phyloP scores from a whole-genome alignment of 2,888 invertebrate genomes.

The Willowsia nigromaculata region DNA sequence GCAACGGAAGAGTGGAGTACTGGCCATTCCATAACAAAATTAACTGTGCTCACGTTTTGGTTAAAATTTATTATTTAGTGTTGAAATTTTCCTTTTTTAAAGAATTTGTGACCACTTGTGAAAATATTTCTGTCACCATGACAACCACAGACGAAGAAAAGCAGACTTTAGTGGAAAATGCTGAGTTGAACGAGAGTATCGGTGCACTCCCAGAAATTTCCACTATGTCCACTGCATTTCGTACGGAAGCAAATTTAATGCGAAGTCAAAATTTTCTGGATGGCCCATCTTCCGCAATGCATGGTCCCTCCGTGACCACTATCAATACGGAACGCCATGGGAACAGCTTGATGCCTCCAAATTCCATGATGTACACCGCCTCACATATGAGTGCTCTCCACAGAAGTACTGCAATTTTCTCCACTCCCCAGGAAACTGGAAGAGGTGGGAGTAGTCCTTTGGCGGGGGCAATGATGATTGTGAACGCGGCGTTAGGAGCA shows the following conservation, averaged over 20 bases:
- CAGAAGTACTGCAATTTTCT: background rate
- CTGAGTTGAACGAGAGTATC: background rate
- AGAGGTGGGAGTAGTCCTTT: background rate
- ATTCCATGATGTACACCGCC: background rate
- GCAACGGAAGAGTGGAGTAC: background rate
- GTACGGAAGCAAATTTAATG: background rate
- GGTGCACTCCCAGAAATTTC: background rate
- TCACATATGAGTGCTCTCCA: background rate
- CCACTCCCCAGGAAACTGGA: background rate
- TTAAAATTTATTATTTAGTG: background rate
- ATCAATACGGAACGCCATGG: background rate
- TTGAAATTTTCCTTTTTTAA: no score
- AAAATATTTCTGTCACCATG: background rate
- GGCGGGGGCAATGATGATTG: slow-evolving; percentile 54
- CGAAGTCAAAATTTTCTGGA: background rate
- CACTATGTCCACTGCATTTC: background rate
- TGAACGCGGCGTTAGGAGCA: slow-evolving; percentile 83
- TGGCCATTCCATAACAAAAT: no score
- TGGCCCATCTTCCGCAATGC: background rate
- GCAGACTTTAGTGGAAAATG: background rate
- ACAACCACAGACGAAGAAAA: background rate
- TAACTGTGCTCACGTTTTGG: no score
- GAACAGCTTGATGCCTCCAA: background rate
- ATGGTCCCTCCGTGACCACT: background rate
- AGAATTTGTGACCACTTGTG: no score